Evolutionary conservation across 2,888 invertebrate species (phyloP).

Genomic region (Cantharis nigra): DNA sequence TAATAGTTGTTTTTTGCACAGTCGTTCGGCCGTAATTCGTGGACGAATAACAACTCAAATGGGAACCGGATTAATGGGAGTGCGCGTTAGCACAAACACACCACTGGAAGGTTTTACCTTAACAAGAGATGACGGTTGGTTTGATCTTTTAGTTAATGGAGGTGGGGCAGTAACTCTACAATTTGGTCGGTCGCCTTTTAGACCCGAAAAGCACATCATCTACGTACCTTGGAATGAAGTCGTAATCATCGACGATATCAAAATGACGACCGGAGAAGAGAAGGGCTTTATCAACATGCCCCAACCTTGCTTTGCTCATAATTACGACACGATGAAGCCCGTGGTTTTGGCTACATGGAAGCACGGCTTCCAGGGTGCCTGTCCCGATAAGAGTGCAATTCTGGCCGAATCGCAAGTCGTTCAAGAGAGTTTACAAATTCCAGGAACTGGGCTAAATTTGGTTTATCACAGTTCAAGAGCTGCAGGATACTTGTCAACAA

Average conservation of each 20-base stretch:
- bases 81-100: constrained; percentile 91
- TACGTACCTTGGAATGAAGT: constrained; percentile 98
- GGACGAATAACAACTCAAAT: constrained; percentile 91
- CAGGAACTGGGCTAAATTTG: constrained; percentile 92
- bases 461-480: constrained; percentile 96
- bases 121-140: constrained; percentile 92
- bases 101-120: constrained; percentile 96
- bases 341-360: constrained; percentile 94
- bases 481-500: constrained; percentile 90
- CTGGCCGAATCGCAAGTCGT: constrained; percentile 91
- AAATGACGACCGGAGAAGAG: constrained; percentile 83
- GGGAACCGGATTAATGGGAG: constrained; percentile 93
- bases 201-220: constrained; percentile 84
- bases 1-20: constrained; percentile 55
- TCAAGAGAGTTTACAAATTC: constrained; percentile 92
- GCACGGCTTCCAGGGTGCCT: constrained; percentile 93
- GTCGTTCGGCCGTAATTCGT: constrained; percentile 95
- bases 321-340: constrained; percentile 92
- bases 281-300: constrained; percentile 68
- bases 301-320: constrained; percentile 84
- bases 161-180: constrained; percentile 95
- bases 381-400: constrained; percentile 88
- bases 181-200: constrained; percentile 90
- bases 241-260: constrained; percentile 88
- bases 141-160: constrained; percentile 98